These are phyloP conservation scores for Brachynemurus nebulosus DNA, from an alignment of 2,888 invertebrate species.

Conservation along the genomic window DNA sequence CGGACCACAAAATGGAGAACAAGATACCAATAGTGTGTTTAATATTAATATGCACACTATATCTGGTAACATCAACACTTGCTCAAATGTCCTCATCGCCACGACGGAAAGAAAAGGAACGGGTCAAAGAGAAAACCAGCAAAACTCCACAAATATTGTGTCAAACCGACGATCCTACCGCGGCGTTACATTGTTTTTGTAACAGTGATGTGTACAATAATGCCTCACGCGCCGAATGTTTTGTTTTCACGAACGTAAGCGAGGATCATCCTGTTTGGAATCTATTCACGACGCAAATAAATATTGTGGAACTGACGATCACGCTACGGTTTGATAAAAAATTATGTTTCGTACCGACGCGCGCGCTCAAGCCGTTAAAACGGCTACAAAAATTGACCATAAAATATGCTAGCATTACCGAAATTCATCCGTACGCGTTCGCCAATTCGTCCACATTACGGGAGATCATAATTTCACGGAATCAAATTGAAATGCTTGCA, in stretches of 20 bases:
- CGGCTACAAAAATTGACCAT: slow-evolving; percentile 53
- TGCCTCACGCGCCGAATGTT: slow-evolving; percentile 62
- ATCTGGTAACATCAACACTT: too few relatives aligned
- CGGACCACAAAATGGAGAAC: too few relatives aligned
- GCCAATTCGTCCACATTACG: slow-evolving; percentile 55
- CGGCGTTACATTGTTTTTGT: slow-evolving; percentile 55
- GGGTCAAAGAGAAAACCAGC: too few relatives aligned
- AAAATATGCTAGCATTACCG: slow-evolving; percentile 56
- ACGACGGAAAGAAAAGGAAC: too few relatives aligned
- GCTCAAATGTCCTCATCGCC: too few relatives aligned
- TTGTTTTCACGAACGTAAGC: slow-evolving; percentile 56
- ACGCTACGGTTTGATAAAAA: slow-evolving; percentile 55
- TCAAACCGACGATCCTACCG: slow-evolving; percentile 29
- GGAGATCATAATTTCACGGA: slow-evolving; percentile 51
- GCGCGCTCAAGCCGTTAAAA: slow-evolving; percentile 49
- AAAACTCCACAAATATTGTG: background rate
- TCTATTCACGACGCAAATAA: slow-evolving; percentile 57
- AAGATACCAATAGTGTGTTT: too few relatives aligned
- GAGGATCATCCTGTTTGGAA: slow-evolving; percentile 61
- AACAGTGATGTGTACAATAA: slow-evolving; percentile 39
- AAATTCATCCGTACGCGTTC: slow-evolving; percentile 56
- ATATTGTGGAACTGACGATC: slow-evolving; percentile 54
- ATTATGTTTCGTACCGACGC: slow-evolving; percentile 56
- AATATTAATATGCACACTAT: too few relatives aligned
- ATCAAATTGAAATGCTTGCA: slow-evolving; percentile 52